Conservation (phyloP, 2,113 vertebrate genomes). For the Columbina picui region DNA sequence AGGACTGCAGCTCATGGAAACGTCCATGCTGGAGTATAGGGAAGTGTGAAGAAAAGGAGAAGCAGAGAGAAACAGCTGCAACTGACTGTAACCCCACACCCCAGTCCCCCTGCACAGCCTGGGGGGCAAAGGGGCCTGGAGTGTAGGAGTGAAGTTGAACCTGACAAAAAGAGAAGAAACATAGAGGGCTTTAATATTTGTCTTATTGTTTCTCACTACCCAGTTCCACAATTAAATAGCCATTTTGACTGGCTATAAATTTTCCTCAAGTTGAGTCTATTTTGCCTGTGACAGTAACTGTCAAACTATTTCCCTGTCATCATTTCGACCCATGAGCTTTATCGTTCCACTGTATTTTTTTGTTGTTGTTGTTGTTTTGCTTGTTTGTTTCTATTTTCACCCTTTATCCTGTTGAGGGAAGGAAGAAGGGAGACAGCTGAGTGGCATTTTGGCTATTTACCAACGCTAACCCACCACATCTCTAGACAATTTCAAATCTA, state of each 20-base stretch:
- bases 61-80: background rate
- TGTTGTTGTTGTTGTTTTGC: background rate
- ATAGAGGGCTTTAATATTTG: background rate
- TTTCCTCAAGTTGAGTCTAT: too few relatives aligned
- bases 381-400: too few relatives aligned
- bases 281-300: too few relatives aligned
- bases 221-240: background rate
- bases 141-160: background rate
- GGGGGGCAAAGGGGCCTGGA: background rate
- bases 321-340: background rate
- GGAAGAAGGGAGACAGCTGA: background rate
- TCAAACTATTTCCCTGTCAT: background rate
- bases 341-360: background rate
- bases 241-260: background rate
- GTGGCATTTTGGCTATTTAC: background rate
- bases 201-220: background rate
- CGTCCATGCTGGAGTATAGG: background rate
- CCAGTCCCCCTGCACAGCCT: too few relatives aligned
- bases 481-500: background rate
- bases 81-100: background rate
- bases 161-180: background rate
- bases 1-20: background rate
- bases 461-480: background rate
- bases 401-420: background rate
- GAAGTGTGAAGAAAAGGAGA: background rate